A percentile compares a stretch with the other conserved stretches of the same genome.
These are phyloP conservation scores for Amiota mariae DNA, from an alignment of 2,888 invertebrate genomes.

Conservation along the genomic window DNA sequence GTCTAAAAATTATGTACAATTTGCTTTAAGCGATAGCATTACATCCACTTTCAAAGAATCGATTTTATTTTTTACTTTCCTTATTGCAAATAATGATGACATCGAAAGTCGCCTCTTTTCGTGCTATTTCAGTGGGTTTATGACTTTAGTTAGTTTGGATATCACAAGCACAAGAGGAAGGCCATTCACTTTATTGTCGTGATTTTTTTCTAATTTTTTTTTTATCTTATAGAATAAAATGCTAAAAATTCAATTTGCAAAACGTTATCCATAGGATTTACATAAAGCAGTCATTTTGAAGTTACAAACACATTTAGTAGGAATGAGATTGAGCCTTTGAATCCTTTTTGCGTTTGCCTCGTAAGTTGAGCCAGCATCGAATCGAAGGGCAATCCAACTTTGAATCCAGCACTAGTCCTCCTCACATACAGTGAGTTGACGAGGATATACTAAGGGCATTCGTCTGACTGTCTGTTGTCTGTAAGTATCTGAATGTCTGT, in stretches of 20 bases:
- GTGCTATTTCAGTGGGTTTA: slow-evolving; percentile 19
- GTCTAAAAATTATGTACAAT: no score
- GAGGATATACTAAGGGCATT: slow-evolving; percentile 10
- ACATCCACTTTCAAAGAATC: no score
- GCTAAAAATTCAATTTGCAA: slow-evolving; percentile 71
- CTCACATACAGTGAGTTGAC: background rate
- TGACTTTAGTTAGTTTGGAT: slow-evolving; percentile 10
- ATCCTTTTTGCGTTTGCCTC: slow-evolving; percentile 29
- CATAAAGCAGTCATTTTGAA: slow-evolving; percentile 71
- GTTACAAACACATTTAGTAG: slow-evolving; percentile 58
- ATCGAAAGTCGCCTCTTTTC: slow-evolving; percentile 12
- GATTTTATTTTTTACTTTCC: no score
- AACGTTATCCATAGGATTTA: slow-evolving; percentile 70
- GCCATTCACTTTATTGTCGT: background rate
- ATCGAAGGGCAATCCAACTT: no score
- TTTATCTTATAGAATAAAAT: slow-evolving; percentile 60
- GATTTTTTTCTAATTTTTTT: no score
- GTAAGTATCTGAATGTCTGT: slow-evolving; percentile 28
- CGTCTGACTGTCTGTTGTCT: slow-evolving; percentile 20
- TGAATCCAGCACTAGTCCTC: no score
- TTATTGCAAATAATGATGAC: background rate
- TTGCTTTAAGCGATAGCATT: no score
- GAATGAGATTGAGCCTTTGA: slow-evolving; percentile 40
- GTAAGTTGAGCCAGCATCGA: background rate
- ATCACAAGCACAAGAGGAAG: background rate